A percentile compares a stretch with the other conserved stretches of the same genome.
phyloP scores from a whole-genome alignment of 2,113 vertebrate species.

The Tachysurus fulvidraco region DNA sequence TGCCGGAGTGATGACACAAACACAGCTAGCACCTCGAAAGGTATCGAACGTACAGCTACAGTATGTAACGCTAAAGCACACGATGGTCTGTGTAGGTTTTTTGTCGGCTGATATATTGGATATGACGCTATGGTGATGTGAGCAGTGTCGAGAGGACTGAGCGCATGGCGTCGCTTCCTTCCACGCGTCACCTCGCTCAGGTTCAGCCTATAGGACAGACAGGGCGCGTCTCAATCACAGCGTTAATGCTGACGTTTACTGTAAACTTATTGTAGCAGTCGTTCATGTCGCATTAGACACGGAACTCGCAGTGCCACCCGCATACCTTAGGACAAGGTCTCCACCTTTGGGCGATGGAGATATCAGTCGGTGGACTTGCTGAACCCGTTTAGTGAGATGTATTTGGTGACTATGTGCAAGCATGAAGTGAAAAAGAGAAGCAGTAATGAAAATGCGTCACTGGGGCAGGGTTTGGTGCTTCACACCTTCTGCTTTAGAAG shows the following conservation, averaged over 20 bases:
- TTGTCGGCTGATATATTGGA: background rate
- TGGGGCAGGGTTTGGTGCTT: background rate
- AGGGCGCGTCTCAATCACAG: conserved; percentile 14
- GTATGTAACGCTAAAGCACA: background rate
- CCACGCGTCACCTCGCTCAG: conserved; percentile 42
- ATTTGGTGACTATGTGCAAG: background rate
- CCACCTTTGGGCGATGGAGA: background rate
- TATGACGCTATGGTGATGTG: conserved; percentile 18
- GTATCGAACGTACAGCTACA: background rate
- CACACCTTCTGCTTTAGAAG: background rate
- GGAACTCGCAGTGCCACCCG: background rate
- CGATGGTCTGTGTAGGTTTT: background rate
- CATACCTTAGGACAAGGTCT: background rate
- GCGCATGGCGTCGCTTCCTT: conserved; percentile 33
- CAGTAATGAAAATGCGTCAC: background rate
- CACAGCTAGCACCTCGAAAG: background rate
- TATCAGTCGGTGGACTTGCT: background rate
- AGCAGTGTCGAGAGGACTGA: background rate
- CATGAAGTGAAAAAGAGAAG: background rate
- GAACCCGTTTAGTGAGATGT: background rate
- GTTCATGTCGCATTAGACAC: too few species aligned
- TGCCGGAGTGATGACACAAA: background rate
- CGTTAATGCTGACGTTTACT: conserved; percentile 1
- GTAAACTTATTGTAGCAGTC: conserved; percentile 20
- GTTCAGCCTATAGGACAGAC: conserved; percentile 20